phyloP scores from a whole-genome alignment of 1,140 invertebrate genomes.

The Drosophila obscura region DNA sequence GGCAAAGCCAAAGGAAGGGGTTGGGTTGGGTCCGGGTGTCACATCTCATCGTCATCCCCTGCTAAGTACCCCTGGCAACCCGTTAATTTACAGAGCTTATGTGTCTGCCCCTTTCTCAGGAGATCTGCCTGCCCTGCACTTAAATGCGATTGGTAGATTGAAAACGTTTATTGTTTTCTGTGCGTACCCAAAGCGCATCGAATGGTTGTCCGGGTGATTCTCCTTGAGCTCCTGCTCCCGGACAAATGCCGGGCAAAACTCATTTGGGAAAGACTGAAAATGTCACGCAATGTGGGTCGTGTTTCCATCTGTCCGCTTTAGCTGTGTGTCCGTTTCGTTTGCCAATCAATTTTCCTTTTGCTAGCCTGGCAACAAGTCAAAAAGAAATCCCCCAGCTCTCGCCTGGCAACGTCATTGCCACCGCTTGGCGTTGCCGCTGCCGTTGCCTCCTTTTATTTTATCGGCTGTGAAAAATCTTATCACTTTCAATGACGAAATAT shows the following conservation, averaged over 20 bases:
- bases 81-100: conserved; percentile 73
- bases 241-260: conserved; percentile 25
- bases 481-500: conserved; percentile 55
- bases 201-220: conserved; percentile 17
- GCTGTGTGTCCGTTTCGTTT: conserved; percentile 9
- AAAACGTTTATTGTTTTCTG: conserved; percentile 41
- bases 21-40: conserved; percentile 2
- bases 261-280: conserved; percentile 25
- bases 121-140: conserved; percentile 41
- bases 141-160: conserved; percentile 62
- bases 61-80: conserved; percentile 60
- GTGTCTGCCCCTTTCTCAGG: conserved; percentile 28
- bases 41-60: neutral
- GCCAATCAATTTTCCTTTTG: conserved; percentile 53
- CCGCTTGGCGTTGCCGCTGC: conserved; percentile 1
- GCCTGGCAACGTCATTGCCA: conserved; percentile 36
- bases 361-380: conserved; percentile 54
- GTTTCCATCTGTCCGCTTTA: conserved; percentile 4
- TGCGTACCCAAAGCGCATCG: conserved; percentile 12
- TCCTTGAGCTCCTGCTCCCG: conserved; percentile 1
- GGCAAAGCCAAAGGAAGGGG: neutral
- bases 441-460: conserved; percentile 35
- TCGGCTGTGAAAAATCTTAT: conserved; percentile 66
- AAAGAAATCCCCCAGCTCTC: conserved; percentile 31
- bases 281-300: conserved; percentile 47